These are phyloP conservation scores for Orussus abietinus DNA, from an alignment of 1,140 invertebrate species.

Conservation along the genomic window DNA sequence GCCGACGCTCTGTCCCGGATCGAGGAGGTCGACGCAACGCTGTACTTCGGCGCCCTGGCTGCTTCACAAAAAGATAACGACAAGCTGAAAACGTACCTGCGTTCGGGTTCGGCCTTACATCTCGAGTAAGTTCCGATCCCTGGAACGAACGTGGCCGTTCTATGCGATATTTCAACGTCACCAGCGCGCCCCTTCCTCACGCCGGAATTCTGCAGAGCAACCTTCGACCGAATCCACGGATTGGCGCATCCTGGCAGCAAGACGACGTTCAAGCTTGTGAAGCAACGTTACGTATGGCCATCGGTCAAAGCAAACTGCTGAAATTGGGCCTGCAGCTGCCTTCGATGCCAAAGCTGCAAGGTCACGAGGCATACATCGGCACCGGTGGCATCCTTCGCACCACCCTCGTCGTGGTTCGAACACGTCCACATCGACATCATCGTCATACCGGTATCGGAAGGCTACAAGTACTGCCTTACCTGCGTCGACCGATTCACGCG, in stretches of 20 bases:
- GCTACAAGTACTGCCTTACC: conserved; percentile 18
- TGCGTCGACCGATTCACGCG: conserved; percentile 30
- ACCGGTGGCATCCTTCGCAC: not conserved
- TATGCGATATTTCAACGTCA: conserved; percentile 14
- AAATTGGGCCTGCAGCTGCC: conserved; percentile 18
- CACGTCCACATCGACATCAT: too few relatives aligned
- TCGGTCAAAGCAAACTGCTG: conserved; percentile 18
- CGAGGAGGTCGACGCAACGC: conserved; percentile 12
- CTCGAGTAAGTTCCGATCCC: conserved; percentile 14
- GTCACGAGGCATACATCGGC: conserved; percentile 6
- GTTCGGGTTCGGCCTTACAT: not conserved
- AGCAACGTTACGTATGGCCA: conserved; percentile 24
- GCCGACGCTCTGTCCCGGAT: conserved; percentile 34
- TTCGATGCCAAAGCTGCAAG: conserved; percentile 20
- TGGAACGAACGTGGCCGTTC: not conserved
- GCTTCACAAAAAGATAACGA: conserved; percentile 4
- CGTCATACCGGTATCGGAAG: not conserved
- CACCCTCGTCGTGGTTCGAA: too few relatives aligned
- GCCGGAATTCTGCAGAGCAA: conserved; percentile 19
- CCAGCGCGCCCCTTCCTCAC: conserved; percentile 15
- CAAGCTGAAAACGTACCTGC: conserved; percentile 2
- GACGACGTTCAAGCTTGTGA: conserved; percentile 14
- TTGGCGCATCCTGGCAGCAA: conserved; percentile 22
- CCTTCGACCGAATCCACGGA: conserved; percentile 34
- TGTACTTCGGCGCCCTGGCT: conserved; percentile 5